phyloP scores from a whole-genome alignment of 2,797 vertebrate species.

The Carcharodon carcharias region DNA sequence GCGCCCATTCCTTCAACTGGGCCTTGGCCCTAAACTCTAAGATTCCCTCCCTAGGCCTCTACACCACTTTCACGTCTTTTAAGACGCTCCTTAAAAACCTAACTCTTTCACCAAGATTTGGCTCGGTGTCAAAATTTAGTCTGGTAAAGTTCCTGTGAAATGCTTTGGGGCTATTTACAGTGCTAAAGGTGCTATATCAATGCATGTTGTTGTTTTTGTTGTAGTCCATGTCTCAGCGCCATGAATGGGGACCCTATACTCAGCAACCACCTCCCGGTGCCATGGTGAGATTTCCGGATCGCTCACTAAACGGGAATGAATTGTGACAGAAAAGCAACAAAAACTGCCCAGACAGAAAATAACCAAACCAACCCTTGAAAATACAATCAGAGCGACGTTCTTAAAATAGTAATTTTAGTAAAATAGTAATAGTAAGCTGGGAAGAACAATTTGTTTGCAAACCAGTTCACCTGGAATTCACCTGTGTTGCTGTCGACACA shows the following conservation, averaged over 20 bases:
- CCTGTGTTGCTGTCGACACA: neutral
- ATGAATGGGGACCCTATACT: no score
- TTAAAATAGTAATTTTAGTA: neutral
- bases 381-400: neutral
- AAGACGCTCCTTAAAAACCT: no score
- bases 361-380: neutral
- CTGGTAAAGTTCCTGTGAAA: no score
- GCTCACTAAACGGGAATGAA: neutral
- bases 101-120: no score
- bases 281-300: neutral
- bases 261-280: neutral
- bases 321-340: neutral
- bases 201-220: neutral
- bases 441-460: neutral
- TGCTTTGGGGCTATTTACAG: no score
- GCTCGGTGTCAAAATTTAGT: no score
- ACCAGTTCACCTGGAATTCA: neutral
- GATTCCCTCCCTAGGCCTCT: no score
- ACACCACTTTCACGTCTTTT: no score
- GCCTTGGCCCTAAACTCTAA: no score
- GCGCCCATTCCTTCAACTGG: no score
- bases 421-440: no score
- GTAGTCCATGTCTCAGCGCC: neutral
- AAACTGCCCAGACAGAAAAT: neutral
- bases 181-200: no score